Percentiles rank a stretch among this genome's conserved stretches.
Evolutionary conservation across 2,113 vertebrate genomes (phyloP).

Genomic region (Aythya baeri): DNA sequence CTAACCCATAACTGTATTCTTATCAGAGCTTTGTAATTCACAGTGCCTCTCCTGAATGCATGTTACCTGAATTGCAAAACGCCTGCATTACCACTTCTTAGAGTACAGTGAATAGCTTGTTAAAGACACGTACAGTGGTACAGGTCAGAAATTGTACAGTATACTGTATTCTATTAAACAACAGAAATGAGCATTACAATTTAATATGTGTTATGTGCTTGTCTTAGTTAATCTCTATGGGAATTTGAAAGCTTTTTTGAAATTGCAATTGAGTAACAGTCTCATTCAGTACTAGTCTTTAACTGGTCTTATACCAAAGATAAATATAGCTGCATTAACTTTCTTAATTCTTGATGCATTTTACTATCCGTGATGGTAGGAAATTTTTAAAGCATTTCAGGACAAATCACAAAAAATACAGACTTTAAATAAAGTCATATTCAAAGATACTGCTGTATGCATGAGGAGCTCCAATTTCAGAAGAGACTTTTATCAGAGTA

Average conservation of each 20-base stretch:
- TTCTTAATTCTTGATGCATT: not conserved
- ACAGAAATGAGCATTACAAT: not conserved
- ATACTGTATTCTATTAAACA: not conserved
- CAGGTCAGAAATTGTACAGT: not conserved
- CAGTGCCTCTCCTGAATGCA: not conserved
- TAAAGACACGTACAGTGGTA: not conserved
- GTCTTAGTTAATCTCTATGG: not conserved
- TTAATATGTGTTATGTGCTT: not conserved
- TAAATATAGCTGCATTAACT: not conserved
- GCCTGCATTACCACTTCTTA: not conserved
- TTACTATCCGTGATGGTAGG: not conserved
- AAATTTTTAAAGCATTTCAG: not conserved
- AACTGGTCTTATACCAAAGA: not conserved
- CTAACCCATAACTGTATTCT: not conserved
- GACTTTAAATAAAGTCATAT: not conserved
- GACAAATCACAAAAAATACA: not conserved
- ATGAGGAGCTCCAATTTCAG: not conserved
- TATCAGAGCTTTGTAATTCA: not conserved
- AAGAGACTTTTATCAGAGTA: not conserved
- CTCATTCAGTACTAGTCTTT: not conserved
- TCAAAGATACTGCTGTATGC: not conserved
- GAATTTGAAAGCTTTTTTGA: not conserved
- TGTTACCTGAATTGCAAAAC: not conserved
- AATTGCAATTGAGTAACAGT: not conserved
- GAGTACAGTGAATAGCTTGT: not conserved